Evolutionary conservation across 2,888 invertebrate genomes (phyloP).

Genomic region (Leistus spinibarbis): DNA sequence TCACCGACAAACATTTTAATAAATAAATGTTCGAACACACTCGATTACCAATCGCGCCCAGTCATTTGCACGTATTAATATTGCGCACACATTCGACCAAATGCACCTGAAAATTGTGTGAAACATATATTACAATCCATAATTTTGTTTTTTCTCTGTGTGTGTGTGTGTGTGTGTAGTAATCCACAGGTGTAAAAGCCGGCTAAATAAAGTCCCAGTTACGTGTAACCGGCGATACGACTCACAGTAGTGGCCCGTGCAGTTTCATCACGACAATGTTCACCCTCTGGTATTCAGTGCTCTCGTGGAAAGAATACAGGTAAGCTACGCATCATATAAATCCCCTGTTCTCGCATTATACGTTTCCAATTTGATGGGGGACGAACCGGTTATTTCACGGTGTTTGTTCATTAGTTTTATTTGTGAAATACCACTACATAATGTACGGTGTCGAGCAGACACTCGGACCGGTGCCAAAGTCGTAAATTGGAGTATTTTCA

Average conservation of each 20-base stretch:
- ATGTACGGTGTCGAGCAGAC: slow-evolving; percentile 6
- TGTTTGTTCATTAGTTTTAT: slow-evolving; percentile 3
- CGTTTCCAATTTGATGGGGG: neutral
- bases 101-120: neutral
- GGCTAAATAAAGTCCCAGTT: neutral
- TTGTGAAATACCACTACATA: slow-evolving; percentile 20
- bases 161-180: neutral
- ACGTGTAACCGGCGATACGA: neutral
- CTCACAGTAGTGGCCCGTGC: neutral
- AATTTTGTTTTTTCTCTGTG: neutral
- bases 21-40: neutral
- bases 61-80: neutral
- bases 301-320: slow-evolving; percentile 56
- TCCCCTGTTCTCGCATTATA: neutral
- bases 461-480: slow-evolving; percentile 15
- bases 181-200: neutral
- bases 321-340: slow-evolving; percentile 48
- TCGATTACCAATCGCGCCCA: neutral
- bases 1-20: neutral
- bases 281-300: slow-evolving; percentile 56
- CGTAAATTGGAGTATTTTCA: slow-evolving; percentile 4
- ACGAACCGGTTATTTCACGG: neutral
- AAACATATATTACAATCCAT: neutral
- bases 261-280: slow-evolving; percentile 51
- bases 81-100: neutral